A percentile compares a stretch with the other conserved stretches of the same genome.
Conservation (phyloP, 2,797 vertebrate genomes). For the Falco columbarius region DNA sequence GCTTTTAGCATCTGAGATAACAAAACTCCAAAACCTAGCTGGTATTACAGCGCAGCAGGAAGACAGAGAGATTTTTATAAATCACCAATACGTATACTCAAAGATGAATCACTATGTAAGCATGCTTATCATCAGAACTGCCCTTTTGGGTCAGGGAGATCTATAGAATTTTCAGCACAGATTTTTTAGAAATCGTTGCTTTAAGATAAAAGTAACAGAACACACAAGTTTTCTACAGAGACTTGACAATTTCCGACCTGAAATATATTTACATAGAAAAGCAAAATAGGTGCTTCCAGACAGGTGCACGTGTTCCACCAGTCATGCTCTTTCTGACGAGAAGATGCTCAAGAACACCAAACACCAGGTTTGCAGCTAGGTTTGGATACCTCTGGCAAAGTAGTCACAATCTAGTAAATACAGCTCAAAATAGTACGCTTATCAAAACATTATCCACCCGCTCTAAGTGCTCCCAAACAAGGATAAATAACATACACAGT, state of each 20-base stretch:
- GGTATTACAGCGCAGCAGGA: background rate
- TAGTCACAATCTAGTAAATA: background rate
- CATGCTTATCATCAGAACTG: background rate
- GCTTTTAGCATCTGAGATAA: background rate
- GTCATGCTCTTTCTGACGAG: background rate
- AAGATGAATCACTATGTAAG: background rate
- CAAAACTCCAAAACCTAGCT: accelerated
- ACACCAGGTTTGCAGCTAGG: background rate
- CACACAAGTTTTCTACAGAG: background rate
- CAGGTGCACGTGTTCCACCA: background rate
- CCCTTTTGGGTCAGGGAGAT: background rate
- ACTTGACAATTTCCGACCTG: background rate
- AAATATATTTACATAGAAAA: background rate
- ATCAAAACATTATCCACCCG: background rate
- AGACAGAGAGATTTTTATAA: background rate
- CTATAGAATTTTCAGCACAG: background rate
- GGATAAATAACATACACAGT: background rate
- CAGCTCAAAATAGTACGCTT: background rate
- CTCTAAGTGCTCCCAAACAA: background rate
- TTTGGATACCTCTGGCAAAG: background rate
- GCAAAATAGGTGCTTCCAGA: background rate
- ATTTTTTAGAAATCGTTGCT: background rate
- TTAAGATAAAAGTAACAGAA: background rate
- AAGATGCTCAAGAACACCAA: background rate
- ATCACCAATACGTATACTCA: background rate